Conservation (phyloP, 2,888 invertebrate species). For the Meteorus colon region DNA sequence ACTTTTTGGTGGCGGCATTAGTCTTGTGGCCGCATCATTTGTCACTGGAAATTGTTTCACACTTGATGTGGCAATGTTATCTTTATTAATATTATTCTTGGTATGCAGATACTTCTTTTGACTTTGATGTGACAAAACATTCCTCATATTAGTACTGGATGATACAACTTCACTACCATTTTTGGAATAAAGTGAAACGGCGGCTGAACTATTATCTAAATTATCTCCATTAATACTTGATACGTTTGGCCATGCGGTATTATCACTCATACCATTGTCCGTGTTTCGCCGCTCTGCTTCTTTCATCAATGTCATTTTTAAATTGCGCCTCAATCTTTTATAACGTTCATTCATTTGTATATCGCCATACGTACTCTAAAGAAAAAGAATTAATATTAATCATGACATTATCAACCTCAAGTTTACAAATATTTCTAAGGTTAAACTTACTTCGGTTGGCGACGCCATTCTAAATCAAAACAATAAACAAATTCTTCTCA, state of each 20-base stretch:
- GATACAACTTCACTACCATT: slow-evolving; percentile 61
- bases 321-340: slow-evolving; percentile 55
- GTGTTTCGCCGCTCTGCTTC: slow-evolving; percentile 37
- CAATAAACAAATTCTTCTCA: not conserved
- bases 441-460: not conserved
- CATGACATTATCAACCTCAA: not conserved
- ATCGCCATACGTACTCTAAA: slow-evolving; percentile 57
- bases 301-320: slow-evolving; percentile 55
- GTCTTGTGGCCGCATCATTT: slow-evolving; percentile 15
- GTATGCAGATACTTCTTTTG: not conserved
- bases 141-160: slow-evolving; percentile 62
- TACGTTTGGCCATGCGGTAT: slow-evolving; percentile 52
- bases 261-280: not conserved
- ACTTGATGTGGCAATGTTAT: slow-evolving; percentile 57
- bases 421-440: not conserved
- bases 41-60: slow-evolving; percentile 53
- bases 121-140: slow-evolving; percentile 44
- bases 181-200: slow-evolving; percentile 43
- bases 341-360: slow-evolving; percentile 59
- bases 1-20: slow-evolving; percentile 62
- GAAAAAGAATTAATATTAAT: not conserved
- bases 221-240: slow-evolving; percentile 60
- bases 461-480: slow-evolving; percentile 1
- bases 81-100: not conserved
- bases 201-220: slow-evolving; percentile 50